Percentiles rank a stretch among this genome's conserved stretches.
These are phyloP conservation scores for Xiphophorus birchmanni DNA, from an alignment of 2,797 vertebrate species.

Conservation along the genomic window DNA sequence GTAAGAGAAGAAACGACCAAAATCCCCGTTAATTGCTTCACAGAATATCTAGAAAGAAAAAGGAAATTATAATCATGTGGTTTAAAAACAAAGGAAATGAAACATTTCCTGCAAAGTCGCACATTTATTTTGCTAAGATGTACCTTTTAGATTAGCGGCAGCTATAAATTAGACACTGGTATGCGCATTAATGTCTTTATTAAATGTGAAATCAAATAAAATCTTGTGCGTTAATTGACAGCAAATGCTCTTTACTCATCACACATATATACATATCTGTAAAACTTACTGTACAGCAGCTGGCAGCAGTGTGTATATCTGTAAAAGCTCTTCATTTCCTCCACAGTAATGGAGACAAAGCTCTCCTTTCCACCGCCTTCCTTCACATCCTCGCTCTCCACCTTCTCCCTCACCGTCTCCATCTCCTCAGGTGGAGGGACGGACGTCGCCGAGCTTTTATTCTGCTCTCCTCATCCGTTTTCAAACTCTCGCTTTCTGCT, in stretches of 20 bases:
- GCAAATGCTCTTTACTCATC: not conserved
- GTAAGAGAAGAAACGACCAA: not conserved
- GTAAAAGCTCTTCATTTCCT: slow-evolving; percentile 73
- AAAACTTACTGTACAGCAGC: slow-evolving; percentile 60
- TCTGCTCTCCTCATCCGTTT: slow-evolving; percentile 23
- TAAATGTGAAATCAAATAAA: not conserved
- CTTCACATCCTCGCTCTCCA: slow-evolving; percentile 27
- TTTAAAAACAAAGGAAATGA: not conserved
- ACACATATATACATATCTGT: not conserved
- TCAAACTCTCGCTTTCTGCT: slow-evolving; percentile 30
- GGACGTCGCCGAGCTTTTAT: slow-evolving; percentile 20
- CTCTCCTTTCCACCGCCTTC: slow-evolving; percentile 4
- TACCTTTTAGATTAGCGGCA: not conserved
- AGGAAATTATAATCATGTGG: slow-evolving; percentile 3
- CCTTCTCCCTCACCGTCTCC: slow-evolving; percentile 17
- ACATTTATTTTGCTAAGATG: not conserved
- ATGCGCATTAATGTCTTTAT: not conserved
- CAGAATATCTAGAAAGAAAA: not conserved
- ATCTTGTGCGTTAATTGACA: not conserved
- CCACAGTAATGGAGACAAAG: slow-evolving; percentile 51
- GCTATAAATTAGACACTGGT: not conserved
- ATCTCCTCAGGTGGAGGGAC: slow-evolving; percentile 24
- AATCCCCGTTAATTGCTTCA: not conserved
- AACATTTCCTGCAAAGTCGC: not conserved
- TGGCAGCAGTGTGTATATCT: slow-evolving; percentile 59